Evolutionary conservation across 2,797 vertebrate species (phyloP).

Genomic region (Rhincodon typus): DNA sequence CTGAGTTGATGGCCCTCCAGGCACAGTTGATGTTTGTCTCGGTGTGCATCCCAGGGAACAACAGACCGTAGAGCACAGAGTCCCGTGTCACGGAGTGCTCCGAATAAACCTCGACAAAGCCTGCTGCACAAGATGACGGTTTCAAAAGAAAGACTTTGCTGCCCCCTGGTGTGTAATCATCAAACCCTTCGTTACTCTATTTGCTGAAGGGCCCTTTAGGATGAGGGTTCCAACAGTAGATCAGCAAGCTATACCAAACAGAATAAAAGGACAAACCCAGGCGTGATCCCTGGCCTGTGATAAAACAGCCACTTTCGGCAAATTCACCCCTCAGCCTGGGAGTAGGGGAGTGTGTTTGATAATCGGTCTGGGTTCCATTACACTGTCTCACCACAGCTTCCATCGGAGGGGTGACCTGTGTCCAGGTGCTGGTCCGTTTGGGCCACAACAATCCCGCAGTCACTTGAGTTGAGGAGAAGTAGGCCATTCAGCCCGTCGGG

Average conservation of each 20-base stretch:
- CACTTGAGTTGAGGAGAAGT: not conserved
- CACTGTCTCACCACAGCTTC: not conserved
- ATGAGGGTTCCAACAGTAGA: not conserved
- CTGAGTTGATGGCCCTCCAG: too few species aligned
- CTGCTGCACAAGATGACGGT: not conserved
- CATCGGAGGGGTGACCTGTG: too few species aligned
- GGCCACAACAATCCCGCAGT: not conserved
- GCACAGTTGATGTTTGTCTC: too few species aligned
- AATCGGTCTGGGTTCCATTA: not conserved
- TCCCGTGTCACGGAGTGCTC: too few species aligned
- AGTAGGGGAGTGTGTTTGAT: not conserved
- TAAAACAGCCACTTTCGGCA: not conserved
- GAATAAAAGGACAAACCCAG: not conserved
- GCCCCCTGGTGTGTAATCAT: not conserved
- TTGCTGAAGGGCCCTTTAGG: not conserved
- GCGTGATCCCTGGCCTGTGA: too few species aligned
- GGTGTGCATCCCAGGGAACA: too few species aligned
- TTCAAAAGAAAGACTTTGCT: not conserved
- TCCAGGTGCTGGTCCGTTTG: too few species aligned
- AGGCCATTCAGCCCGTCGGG: too few species aligned
- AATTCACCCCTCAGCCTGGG: not conserved
- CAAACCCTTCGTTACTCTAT: not conserved
- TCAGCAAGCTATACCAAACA: not conserved
- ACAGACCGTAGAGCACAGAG: too few species aligned
- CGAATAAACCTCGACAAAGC: too few species aligned